Percentiles rank a stretch among this genome's conserved stretches.
Evolutionary conservation across 2,797 vertebrate genomes (phyloP).

Genomic region (Hyperoplus lanceolatus): DNA sequence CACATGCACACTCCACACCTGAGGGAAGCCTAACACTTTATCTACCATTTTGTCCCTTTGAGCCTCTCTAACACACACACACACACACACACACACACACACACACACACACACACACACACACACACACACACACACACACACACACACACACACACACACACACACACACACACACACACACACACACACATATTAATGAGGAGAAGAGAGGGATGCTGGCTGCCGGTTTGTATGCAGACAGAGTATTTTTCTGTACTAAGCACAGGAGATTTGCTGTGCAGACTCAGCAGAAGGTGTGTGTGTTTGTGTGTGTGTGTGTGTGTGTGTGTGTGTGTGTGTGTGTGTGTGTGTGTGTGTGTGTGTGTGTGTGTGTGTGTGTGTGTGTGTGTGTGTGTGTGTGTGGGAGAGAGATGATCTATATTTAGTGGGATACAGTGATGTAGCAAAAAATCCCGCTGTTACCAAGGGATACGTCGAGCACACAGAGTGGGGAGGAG

Average conservation of each 20-base stretch:
- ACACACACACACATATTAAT: too few species aligned
- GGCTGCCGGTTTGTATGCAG: conserved; percentile 58
- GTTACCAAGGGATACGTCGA: neutral
- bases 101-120: neutral
- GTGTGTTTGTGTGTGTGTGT: neutral
- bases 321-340: conserved; percentile 1
- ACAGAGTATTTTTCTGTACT: conserved; percentile 22
- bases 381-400: too few species aligned
- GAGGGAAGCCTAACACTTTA: neutral
- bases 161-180: too few species aligned
- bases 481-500: neutral
- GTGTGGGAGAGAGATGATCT: conserved; percentile 8
- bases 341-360: neutral
- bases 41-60: neutral
- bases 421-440: conserved; percentile 38
- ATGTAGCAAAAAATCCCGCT: conserved; percentile 32
- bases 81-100: neutral
- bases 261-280: conserved; percentile 30
- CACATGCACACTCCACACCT: conserved; percentile 5
- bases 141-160: too few species aligned
- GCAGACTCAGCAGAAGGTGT: conserved; percentile 61
- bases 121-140: neutral
- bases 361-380: neutral
- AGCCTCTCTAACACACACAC: neutral
- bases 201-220: neutral